phyloP scores from a whole-genome alignment of 2,888 invertebrate species.

The Platypus cylindrus region DNA sequence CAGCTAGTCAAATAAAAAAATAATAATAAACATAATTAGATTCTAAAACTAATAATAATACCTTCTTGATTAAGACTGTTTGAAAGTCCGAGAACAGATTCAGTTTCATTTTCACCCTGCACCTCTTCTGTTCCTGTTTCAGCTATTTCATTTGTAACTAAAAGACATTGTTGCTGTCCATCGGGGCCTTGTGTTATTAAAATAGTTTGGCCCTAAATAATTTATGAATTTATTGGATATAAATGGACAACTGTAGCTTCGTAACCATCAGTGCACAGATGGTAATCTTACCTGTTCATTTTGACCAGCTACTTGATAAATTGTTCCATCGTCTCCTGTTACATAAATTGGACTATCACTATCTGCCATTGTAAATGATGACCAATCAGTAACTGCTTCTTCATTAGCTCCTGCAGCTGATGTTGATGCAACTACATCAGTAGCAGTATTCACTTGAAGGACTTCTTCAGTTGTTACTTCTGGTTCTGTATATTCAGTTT shows the following conservation, averaged over 20 bases:
- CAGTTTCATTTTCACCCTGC: slow-evolving; percentile 16
- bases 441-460: too few relatives aligned
- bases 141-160: slow-evolving; percentile 49
- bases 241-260: too few relatives aligned
- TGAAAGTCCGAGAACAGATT: slow-evolving; percentile 4
- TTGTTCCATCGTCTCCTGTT: slow-evolving; percentile 72
- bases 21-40: slow-evolving; percentile 3
- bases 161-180: slow-evolving; percentile 59
- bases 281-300: slow-evolving; percentile 50
- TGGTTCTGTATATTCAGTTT: slow-evolving; percentile 5
- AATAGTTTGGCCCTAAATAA: slow-evolving; percentile 49
- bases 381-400: slow-evolving; percentile 21
- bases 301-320: slow-evolving; percentile 61
- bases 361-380: slow-evolving; percentile 25
- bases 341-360: slow-evolving; percentile 58
- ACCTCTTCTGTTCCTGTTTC: slow-evolving; percentile 24
- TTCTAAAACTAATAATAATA: neutral
- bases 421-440: neutral
- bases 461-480: slow-evolving; percentile 9
- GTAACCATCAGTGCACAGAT: too few relatives aligned
- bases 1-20: neutral
- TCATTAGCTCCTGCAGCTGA: slow-evolving; percentile 5
- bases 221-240: too few relatives aligned
- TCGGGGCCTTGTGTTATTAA: slow-evolving; percentile 53
- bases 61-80: too few relatives aligned